phyloP scores from a whole-genome alignment of 1,140 invertebrate species.

The Brachionus calyciflorus region DNA sequence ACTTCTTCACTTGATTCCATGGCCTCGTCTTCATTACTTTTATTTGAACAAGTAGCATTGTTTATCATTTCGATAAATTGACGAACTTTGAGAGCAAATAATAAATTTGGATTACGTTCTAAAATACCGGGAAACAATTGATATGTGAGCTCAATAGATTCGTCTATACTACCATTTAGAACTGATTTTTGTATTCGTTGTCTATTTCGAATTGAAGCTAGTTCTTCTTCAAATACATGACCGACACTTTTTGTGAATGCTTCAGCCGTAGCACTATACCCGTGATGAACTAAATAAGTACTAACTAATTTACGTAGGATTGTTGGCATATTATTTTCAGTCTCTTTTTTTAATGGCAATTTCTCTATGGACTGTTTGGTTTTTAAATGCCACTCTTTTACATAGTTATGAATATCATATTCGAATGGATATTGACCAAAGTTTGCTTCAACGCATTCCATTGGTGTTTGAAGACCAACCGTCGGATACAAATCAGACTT shows the following conservation, averaged over 20 bases:
- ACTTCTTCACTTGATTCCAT: neutral
- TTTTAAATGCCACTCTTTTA: conserved; percentile 65
- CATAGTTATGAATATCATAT: conserved; percentile 96
- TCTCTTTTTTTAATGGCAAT: conserved; percentile 78
- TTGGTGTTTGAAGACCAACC: conserved; percentile 94
- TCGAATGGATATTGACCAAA: conserved; percentile 95
- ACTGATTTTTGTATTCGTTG: conserved; percentile 92
- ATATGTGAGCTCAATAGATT: conserved; percentile 85
- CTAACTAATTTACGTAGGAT: conserved; percentile 78
- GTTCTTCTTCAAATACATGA: conserved; percentile 85
- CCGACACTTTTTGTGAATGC: conserved; percentile 86
- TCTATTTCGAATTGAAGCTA: conserved; percentile 90
- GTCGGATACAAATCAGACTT: conserved; percentile 94
- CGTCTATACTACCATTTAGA: conserved; percentile 82
- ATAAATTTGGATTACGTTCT: conserved; percentile 80
- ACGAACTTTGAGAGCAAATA: conserved; percentile 90
- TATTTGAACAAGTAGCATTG: conserved; percentile 61
- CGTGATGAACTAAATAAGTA: conserved; percentile 93
- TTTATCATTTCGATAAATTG: conserved; percentile 86
- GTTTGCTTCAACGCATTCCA: conserved; percentile 96
- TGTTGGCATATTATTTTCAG: conserved; percentile 84
- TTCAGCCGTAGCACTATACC: conserved; percentile 91
- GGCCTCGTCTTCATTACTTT: conserved; percentile 1
- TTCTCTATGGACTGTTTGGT: conserved; percentile 78
- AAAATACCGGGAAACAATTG: conserved; percentile 83